Evolutionary conservation across 2,797 vertebrate genomes (phyloP).

Genomic region (Pterois miles): DNA sequence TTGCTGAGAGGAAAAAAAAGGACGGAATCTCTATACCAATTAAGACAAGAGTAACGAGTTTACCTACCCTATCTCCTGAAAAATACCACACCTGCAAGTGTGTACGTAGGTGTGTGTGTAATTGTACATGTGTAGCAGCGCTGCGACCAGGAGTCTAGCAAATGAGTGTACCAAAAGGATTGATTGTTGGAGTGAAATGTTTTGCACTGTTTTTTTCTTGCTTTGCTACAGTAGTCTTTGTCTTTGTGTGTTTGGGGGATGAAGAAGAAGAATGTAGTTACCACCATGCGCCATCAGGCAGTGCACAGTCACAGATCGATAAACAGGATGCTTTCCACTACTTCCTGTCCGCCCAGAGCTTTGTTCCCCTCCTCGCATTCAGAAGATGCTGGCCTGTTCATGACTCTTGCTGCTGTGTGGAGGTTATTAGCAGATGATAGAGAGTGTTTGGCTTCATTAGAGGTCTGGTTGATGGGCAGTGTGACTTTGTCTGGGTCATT

Average conservation of each 20-base stretch:
- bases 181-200: slow-evolving; percentile 71
- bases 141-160: slow-evolving; percentile 54
- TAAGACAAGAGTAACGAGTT: slow-evolving; percentile 82
- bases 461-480: slow-evolving; percentile 74
- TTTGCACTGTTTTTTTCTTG: slow-evolving; percentile 48
- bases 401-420: slow-evolving; percentile 62
- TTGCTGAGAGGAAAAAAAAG: slow-evolving; percentile 73
- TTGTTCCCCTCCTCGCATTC: slow-evolving; percentile 65
- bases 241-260: slow-evolving; percentile 57
- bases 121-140: slow-evolving; percentile 27
- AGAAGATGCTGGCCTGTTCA: slow-evolving; percentile 62
- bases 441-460: slow-evolving; percentile 78
- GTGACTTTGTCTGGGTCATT: slow-evolving; percentile 77
- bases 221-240: slow-evolving; percentile 49
- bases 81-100: slow-evolving; percentile 64
- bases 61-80: slow-evolving; percentile 69
- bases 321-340: slow-evolving; percentile 70
- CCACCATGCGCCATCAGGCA: slow-evolving; percentile 43
- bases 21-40: slow-evolving; percentile 80
- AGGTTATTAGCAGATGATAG: slow-evolving; percentile 79
- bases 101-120: slow-evolving; percentile 18
- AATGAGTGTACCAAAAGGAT: slow-evolving; percentile 67
- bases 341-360: slow-evolving; percentile 69
- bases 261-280: slow-evolving; percentile 64
- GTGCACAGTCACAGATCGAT: slow-evolving; percentile 67